Conservation (phyloP, 2,888 invertebrate genomes). For the Therioaphis trifolii region DNA sequence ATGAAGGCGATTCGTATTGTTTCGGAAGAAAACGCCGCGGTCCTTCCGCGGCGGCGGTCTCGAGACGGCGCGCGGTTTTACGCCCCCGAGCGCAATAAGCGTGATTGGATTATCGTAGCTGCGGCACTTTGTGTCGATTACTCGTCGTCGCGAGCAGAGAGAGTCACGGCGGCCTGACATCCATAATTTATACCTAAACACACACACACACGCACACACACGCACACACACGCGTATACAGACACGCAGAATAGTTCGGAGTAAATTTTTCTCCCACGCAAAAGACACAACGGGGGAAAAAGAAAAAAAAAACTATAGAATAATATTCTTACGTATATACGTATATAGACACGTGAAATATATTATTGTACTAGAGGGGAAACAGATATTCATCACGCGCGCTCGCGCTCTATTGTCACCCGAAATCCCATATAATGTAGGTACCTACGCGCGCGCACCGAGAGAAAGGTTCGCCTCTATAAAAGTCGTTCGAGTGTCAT, state of each 20-base stretch:
- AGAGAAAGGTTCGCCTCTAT: slow-evolving; percentile 48
- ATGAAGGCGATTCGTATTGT: slow-evolving; percentile 37
- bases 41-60: not conserved
- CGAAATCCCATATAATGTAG: slow-evolving; percentile 42
- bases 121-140: slow-evolving; percentile 52
- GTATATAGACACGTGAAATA: slow-evolving; percentile 16
- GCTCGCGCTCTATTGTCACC: slow-evolving; percentile 51
- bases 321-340: slow-evolving; percentile 50
- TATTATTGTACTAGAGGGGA: slow-evolving; percentile 30
- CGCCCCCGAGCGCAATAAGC: slow-evolving; percentile 42
- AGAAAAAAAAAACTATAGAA: slow-evolving; percentile 31
- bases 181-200: slow-evolving; percentile 31
- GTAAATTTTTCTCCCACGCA: slow-evolving; percentile 59
- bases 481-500: slow-evolving; percentile 63
- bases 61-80: not conserved
- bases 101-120: slow-evolving; percentile 40
- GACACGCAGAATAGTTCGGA: not conserved
- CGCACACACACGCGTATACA: too few species aligned
- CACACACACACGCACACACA: not conserved
- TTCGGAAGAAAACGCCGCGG: slow-evolving; percentile 3
- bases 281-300: slow-evolving; percentile 1
- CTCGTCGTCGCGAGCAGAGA: not conserved
- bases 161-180: not conserved
- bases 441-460: not conserved
- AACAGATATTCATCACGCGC: slow-evolving; percentile 54